phyloP scores from a whole-genome alignment of 1,140 invertebrate genomes.

The Anastatus disparis region DNA sequence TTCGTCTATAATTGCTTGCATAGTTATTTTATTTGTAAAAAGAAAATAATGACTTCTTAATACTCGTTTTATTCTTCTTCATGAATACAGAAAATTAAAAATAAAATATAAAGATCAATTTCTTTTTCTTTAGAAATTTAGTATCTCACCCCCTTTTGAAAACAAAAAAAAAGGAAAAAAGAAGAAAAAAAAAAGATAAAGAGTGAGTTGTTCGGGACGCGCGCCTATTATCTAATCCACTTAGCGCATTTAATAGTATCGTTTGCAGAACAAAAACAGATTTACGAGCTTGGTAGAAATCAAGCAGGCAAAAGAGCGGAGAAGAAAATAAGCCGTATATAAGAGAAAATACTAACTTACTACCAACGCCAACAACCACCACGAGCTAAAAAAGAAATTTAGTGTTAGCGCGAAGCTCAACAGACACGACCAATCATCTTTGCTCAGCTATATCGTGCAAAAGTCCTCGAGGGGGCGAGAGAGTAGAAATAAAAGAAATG shows the following conservation, averaged over 20 bases:
- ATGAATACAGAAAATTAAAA: too few species aligned
- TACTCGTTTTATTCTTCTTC: too few species aligned
- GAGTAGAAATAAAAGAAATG: conserved; percentile 28
- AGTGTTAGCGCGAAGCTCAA: conserved; percentile 41
- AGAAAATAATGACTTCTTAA: too few species aligned
- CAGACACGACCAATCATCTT: conserved; percentile 46
- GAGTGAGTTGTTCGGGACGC: not conserved
- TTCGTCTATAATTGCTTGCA: too few species aligned
- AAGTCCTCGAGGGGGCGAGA: conserved; percentile 12
- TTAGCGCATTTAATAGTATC: conserved; percentile 24
- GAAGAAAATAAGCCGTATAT: too few species aligned
- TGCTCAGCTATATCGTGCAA: conserved; percentile 17
- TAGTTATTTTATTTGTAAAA: too few species aligned
- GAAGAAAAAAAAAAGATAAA: too few species aligned
- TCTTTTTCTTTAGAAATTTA: too few species aligned
- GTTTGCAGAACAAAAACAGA: conserved; percentile 14
- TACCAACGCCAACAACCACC: conserved; percentile 11
- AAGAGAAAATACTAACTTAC: too few species aligned
- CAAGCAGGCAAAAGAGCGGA: not conserved
- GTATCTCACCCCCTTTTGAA: too few species aligned
- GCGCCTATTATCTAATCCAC: conserved; percentile 18
- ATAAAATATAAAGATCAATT: too few species aligned
- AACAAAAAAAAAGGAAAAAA: too few species aligned
- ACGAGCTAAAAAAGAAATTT: conserved; percentile 48
- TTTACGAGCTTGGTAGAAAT: conserved; percentile 34